A percentile compares a stretch with the other conserved stretches of the same genome.
Conservation (phyloP, 2,888 invertebrate species). For the Agrilus mali region DNA sequence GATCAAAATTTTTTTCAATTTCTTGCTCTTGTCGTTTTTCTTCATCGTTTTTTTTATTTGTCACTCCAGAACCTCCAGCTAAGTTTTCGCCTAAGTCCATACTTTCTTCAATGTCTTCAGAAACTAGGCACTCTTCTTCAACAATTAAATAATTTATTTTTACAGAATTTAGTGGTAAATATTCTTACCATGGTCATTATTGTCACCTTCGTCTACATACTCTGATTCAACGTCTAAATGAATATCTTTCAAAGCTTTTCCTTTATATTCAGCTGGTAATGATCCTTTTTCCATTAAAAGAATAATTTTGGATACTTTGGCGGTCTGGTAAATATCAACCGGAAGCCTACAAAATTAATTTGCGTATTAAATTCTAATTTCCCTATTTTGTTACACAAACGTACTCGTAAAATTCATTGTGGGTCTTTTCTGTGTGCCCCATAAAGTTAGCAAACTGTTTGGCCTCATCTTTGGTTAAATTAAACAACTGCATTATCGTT, state of each 20-base stretch:
- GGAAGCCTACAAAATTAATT: constrained; percentile 10
- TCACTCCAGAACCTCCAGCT: no score
- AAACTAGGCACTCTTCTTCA: no score
- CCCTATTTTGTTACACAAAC: constrained; percentile 5
- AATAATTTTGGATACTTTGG: constrained; percentile 15
- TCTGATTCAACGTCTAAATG: constrained; percentile 10
- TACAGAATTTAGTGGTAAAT: no score
- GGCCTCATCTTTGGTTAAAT: constrained; percentile 11
- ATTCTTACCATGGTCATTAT: background rate
- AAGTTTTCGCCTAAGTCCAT: no score
- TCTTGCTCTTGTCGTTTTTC: no score
- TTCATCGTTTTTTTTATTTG: no score
- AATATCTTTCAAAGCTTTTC: constrained; percentile 13
- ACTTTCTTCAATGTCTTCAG: no score
- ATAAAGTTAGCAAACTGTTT: constrained; percentile 14
- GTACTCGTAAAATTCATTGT: constrained; percentile 13
- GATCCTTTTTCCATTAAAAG: constrained; percentile 13
- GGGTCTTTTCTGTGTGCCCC: constrained; percentile 14
- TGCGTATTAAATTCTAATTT: background rate
- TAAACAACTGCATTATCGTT: constrained; percentile 17
- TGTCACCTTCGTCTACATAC: constrained; percentile 9
- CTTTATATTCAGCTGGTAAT: constrained; percentile 10
- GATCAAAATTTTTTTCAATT: no score
- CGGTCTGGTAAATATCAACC: constrained; percentile 13
- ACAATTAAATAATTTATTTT: no score